Evolutionary conservation across 2,888 invertebrate genomes (phyloP).

Genomic region (Sarcophaga subvicina): DNA sequence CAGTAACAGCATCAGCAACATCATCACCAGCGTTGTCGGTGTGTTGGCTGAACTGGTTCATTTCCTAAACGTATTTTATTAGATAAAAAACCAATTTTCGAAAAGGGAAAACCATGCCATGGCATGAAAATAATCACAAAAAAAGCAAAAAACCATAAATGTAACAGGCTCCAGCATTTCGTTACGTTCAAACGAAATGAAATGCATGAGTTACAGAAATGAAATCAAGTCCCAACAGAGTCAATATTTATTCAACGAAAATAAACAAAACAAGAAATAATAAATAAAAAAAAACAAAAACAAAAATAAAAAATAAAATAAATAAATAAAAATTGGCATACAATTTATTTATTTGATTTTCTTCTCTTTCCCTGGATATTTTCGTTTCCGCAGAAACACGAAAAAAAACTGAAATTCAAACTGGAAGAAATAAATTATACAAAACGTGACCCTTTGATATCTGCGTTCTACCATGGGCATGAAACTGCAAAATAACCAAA

Average conservation of each 20-base stretch:
- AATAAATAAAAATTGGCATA: slow-evolving; percentile 58
- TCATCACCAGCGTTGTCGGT: slow-evolving; percentile 9
- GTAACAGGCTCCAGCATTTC: neutral
- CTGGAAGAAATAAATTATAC: slow-evolving; percentile 45
- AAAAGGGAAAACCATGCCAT: neutral
- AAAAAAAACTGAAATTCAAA: slow-evolving; percentile 4
- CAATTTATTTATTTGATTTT: slow-evolving; percentile 33
- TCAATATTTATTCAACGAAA: slow-evolving; percentile 59
- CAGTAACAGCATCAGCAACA: neutral
- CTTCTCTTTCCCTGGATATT: slow-evolving; percentile 26
- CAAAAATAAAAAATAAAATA: neutral
- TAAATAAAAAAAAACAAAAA: slow-evolving; percentile 26
- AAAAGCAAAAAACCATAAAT: neutral
- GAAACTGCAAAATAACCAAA: neutral
- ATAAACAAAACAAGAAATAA: slow-evolving; percentile 2
- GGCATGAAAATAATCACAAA: neutral
- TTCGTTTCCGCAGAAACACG: slow-evolving; percentile 48
- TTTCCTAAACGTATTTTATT: slow-evolving; percentile 52
- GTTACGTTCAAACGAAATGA: slow-evolving; percentile 54
- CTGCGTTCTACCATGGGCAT: neutral
- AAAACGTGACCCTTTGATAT: slow-evolving; percentile 64
- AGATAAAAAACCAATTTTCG: slow-evolving; percentile 8
- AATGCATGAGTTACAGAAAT: slow-evolving; percentile 53
- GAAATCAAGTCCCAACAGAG: slow-evolving; percentile 61
- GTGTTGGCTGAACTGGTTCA: slow-evolving; percentile 8